These are phyloP conservation scores for Idaea aversata DNA, from an alignment of 2,888 invertebrate species.

Conservation along the genomic window DNA sequence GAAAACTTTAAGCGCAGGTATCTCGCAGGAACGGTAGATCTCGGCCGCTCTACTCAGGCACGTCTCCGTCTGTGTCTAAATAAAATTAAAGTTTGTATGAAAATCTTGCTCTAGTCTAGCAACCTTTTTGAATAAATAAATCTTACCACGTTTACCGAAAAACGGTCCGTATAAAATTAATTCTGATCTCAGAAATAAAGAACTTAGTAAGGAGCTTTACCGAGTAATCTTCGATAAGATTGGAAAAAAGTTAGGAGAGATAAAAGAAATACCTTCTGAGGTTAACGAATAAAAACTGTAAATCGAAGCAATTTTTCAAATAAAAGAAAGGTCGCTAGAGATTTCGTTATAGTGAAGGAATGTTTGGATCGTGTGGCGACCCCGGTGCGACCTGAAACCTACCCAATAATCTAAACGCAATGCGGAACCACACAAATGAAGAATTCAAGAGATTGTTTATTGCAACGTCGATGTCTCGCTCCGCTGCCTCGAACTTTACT, in stretches of 20 bases:
- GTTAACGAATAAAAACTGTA: conserved; percentile 21
- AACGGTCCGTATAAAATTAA: conserved; percentile 27
- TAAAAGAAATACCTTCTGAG: conserved; percentile 32
- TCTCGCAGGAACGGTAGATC: conserved; percentile 46
- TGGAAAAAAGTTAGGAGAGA: conserved; percentile 23
- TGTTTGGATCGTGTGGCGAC: conserved; percentile 48
- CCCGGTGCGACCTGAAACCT: conserved; percentile 46
- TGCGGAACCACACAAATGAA: conserved; percentile 56
- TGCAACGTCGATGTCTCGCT: conserved; percentile 38
- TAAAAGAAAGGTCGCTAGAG: conserved; percentile 40
- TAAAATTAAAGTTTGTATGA: conserved; percentile 57
- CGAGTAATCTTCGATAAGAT: conserved; percentile 9
- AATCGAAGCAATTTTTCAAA: conserved; percentile 26
- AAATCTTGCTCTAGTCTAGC: conserved; percentile 43
- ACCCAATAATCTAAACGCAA: conserved; percentile 52
- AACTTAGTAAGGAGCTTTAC: conserved; percentile 22
- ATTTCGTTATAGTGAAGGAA: conserved; percentile 46
- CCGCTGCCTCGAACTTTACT: conserved; percentile 25
- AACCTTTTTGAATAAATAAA: conserved; percentile 38
- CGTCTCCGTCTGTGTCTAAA: conserved; percentile 39
- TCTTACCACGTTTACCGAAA: conserved; percentile 20
- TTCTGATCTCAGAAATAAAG: conserved; percentile 28
- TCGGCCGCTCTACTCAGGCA: conserved; percentile 26
- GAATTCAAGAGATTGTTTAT: conserved; percentile 54
- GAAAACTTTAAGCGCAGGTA: conserved; percentile 60